Percentiles rank a stretch among this genome's conserved stretches.
These are phyloP conservation scores for Pseudomyrmex pallidus DNA, from an alignment of 1,140 invertebrate genomes.

Conservation along the genomic window DNA sequence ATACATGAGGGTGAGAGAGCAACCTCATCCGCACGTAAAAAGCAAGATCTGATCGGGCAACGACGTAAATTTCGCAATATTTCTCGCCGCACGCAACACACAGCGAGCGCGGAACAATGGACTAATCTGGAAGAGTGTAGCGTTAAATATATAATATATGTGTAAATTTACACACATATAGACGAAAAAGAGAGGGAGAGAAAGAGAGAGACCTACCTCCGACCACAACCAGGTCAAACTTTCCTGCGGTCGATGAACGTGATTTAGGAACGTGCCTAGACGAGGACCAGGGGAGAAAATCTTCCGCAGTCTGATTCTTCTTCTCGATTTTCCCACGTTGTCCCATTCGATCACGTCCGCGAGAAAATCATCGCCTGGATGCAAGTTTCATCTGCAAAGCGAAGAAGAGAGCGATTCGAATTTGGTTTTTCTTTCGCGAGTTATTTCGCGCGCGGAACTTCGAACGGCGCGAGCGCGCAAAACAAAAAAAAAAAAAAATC, in stretches of 20 bases:
- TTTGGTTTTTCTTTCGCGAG: not conserved
- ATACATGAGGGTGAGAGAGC: not conserved
- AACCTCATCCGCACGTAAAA: not conserved
- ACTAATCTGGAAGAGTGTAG: not conserved
- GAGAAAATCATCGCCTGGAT: constrained; percentile 39
- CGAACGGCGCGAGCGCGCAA: not conserved
- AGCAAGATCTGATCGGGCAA: not conserved
- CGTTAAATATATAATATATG: constrained; percentile 4
- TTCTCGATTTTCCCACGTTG: constrained; percentile 30
- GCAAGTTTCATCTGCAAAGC: constrained; percentile 45
- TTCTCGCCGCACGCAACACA: not conserved
- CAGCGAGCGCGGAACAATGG: not conserved
- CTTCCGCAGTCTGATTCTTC: constrained; percentile 32
- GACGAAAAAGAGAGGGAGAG: not conserved
- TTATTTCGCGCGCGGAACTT: not conserved
- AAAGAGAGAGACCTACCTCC: constrained; percentile 34
- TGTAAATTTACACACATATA: constrained; percentile 1
- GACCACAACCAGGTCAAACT: constrained; percentile 57
- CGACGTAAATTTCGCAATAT: too few relatives aligned
- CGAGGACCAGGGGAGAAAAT: constrained; percentile 34
- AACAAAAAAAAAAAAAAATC: too few relatives aligned
- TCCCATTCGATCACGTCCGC: constrained; percentile 61
- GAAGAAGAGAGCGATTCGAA: constrained; percentile 24
- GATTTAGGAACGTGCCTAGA: constrained; percentile 50
- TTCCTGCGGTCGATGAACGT: constrained; percentile 56